phyloP scores from a whole-genome alignment of 1,140 invertebrate species.

The Lucilia sericata region DNA sequence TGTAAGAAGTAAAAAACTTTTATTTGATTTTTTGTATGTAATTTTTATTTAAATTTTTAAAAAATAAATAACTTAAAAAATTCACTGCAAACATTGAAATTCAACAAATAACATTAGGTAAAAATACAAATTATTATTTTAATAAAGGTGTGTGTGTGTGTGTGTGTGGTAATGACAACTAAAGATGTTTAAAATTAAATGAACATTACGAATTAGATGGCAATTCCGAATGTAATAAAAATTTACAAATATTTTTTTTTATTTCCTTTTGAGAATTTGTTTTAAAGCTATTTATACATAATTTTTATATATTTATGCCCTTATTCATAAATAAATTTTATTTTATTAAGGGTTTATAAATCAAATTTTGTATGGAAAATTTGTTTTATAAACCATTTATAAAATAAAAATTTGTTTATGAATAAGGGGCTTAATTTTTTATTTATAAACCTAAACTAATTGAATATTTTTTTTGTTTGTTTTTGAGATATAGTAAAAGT shows the following conservation, averaged over 20 bases:
- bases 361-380: too few species aligned
- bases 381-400: too few species aligned
- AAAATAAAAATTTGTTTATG: too few species aligned
- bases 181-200: neutral
- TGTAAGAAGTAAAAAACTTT: neutral
- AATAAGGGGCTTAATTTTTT: too few species aligned
- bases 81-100: neutral
- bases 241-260: neutral
- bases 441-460: neutral
- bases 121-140: slow-evolving; percentile 21
- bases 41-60: neutral
- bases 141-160: neutral
- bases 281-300: neutral
- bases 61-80: slow-evolving; percentile 17
- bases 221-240: neutral
- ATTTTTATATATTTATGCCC: neutral
- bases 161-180: neutral
- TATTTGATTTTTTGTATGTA: neutral
- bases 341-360: too few species aligned
- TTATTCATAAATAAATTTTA: too few species aligned
- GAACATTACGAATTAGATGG: neutral
- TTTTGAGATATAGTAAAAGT: too few species aligned
- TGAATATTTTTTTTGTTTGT: neutral
- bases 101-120: slow-evolving; percentile 26
- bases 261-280: neutral